Percentiles rank a stretch among this genome's conserved stretches.
Evolutionary conservation across 2,888 invertebrate genomes (phyloP).

Genomic region (Xylocampa areola): DNA sequence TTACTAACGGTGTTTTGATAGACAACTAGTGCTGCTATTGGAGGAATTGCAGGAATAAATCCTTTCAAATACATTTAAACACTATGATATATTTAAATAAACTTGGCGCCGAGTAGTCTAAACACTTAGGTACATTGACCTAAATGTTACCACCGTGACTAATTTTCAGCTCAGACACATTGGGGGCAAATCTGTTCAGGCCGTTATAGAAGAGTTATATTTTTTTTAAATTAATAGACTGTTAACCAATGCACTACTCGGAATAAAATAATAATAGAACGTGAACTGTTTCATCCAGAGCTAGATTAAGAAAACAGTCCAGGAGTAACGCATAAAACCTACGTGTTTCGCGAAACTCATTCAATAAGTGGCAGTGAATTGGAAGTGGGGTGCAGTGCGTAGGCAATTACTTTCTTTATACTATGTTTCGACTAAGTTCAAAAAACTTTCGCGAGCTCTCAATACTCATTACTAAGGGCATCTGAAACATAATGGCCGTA

Average conservation of each 20-base stretch:
- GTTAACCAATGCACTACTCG: constrained; percentile 3
- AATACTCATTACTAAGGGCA: too few species aligned
- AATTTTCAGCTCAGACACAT: constrained; percentile 39
- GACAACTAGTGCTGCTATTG: too few species aligned
- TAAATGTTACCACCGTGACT: constrained; percentile 14
- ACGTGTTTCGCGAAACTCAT: neutral
- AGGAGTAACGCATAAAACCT: too few species aligned
- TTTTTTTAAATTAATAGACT: constrained; percentile 22
- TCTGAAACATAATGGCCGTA: neutral
- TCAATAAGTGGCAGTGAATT: neutral
- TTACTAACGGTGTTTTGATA: too few species aligned
- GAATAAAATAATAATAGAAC: constrained; percentile 10
- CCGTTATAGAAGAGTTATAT: constrained; percentile 33
- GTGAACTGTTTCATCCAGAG: neutral
- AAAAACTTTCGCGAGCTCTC: too few species aligned
- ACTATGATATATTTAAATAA: constrained; percentile 22
- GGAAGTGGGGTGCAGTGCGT: neutral
- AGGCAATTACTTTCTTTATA: constrained; percentile 9
- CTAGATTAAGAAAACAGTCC: neutral
- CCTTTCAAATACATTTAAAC: neutral
- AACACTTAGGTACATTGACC: constrained; percentile 37
- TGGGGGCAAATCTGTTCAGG: constrained; percentile 38
- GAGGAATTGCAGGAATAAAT: neutral
- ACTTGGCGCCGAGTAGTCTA: constrained; percentile 28
- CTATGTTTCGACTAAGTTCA: neutral